Evolutionary conservation across 2,113 vertebrate genomes (phyloP), one percentile per base, ranked within the genome.

Genomic region (Oceanites oceanicus): DNA sequence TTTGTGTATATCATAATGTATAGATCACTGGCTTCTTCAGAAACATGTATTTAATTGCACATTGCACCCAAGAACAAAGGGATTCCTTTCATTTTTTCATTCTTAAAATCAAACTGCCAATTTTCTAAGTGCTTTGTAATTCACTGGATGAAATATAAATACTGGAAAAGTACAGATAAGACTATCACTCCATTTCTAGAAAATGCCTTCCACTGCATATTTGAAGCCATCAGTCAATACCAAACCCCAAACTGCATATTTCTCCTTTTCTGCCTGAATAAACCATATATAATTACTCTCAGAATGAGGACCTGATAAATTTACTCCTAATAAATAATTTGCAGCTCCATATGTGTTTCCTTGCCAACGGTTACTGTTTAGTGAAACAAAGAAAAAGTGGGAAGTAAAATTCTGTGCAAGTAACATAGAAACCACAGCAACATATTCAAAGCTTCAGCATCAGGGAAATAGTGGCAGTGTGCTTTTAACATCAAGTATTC

Each of bases 321-420:
- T 84, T 94, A 62, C 27, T 55, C 83, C 97, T 92, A 97, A 97
- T 97, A 97, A 97, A 97, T 97, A 91, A 96, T 96, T 97, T 91
- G 95, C 84, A 86, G 56, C 7, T 89, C 96, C 97, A 97, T 96
- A 98, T 97, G 97, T 96, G 97, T 96, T 90, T 95, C 96, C 93
- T 58, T 95, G 92, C 84, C 90, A 91, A 97, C 52, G 0, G 77
- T 95, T 92, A 92, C 90, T 97, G 94, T 97, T 96, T 94, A 95
- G 89, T 58, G 65, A 83, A 90, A 96, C 95, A 97, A 66, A 79
- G 80, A 68, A 95, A 73, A 80, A 81, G 30, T 44, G 59, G 59
- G 50, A 81, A 86, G 70, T 73, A 56, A 13, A 66, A 94, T 74
- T 84, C 63, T 78, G 22, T 72, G 52, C 8, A 47, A 94, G 87